Base-by-base conservation (phyloP, 1,140 invertebrate genomes). In the Tetramorium parvispinum region DNA sequence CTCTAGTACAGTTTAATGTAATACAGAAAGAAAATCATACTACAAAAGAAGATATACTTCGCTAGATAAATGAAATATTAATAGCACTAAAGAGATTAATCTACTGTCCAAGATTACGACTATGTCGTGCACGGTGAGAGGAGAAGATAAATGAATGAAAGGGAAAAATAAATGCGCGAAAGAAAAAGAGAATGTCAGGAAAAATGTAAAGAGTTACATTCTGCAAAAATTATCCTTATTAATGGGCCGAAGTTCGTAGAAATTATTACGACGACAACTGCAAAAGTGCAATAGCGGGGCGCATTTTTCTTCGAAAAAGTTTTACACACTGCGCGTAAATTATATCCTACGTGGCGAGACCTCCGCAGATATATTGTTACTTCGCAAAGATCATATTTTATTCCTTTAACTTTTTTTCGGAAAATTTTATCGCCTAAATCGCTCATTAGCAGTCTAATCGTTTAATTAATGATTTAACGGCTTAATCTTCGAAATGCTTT, bases 151-250 rank as follows among this genome's bases (percentile, higher is more conserved):
- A 82, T 82, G 68, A 32, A 43, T 18, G n/a, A 55, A 59, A 43
- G 3, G 10, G 65, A 57, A 49, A 85, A 85, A 65, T 76, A 77
- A 61, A 78, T 61, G 37, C 40, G 16, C 40, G 16, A 86, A 61
- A 55, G 65, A 85, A 79, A 63, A 65, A 63, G n/a, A 51, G 49
- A 53, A 27, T 43, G 51, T 51, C 55, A 49, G 37, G 24, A 46
- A 51, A 88, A 65, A 57, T 53, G 40, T 65, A 57, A 65, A 77
- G 71, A 85, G 24, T 88, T 82, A 82, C 79, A 32, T 55, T 40
- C 18, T n/a, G 79, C 66, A 82, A 82, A 82, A 82, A 82, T 82
- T 82, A 73, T 59, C 51, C 24, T 71, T 82, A 73, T 73, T 82
- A 82, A 82, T 82, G 79, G 51, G 66, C 40, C 51, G 11, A 73